phyloP scores from a whole-genome alignment of 1,140 invertebrate genomes.

The Daktulosphaira vitifoliae region DNA sequence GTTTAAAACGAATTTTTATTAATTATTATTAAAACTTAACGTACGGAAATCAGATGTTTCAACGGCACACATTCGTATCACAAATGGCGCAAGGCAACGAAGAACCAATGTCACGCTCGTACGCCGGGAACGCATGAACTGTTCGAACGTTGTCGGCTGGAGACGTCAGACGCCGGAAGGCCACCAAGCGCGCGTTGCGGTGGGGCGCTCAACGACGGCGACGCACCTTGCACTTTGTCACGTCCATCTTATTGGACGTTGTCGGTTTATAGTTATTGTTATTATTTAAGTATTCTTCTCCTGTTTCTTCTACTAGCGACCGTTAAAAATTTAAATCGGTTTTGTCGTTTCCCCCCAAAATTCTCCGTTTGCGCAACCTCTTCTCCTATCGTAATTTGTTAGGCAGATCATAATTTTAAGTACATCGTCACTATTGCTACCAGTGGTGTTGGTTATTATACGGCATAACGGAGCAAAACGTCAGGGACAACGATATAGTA shows the following conservation, averaged over 20 bases:
- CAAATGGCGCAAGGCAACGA: neutral
- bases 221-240: conserved; percentile 24
- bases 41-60: too few species aligned
- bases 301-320: neutral
- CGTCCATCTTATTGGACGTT: neutral
- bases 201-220: neutral
- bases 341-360: neutral
- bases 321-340: conserved; percentile 2
- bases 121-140: conserved; percentile 26
- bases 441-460: too few species aligned
- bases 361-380: neutral
- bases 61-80: too few species aligned
- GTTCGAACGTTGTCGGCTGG: neutral
- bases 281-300: neutral
- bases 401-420: too few species aligned
- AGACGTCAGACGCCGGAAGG: conserved; percentile 7
- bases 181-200: conserved; percentile 10
- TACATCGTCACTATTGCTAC: too few species aligned
- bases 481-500: too few species aligned
- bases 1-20: too few species aligned
- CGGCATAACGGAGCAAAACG: too few species aligned
- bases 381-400: neutral
- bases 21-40: too few species aligned
- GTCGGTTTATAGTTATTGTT: conserved; percentile 12
- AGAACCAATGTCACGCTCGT: neutral